A percentile compares a stretch with the other conserved stretches of the same genome.
These are phyloP conservation scores for Pelochelys cantorii DNA, from an alignment of 2,797 vertebrate genomes.

Conservation along the genomic window DNA sequence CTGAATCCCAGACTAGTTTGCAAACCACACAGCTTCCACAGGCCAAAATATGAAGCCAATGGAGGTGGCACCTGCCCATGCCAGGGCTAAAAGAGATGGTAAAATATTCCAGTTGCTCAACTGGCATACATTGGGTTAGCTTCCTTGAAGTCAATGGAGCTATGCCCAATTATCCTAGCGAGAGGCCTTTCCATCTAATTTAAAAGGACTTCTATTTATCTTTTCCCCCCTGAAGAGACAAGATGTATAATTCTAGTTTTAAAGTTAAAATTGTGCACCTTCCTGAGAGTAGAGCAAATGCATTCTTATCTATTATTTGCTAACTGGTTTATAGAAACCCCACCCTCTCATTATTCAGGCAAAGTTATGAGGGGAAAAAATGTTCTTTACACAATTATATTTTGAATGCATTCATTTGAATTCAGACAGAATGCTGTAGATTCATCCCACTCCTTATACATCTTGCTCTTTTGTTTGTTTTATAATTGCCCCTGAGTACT, in stretches of 20 bases:
- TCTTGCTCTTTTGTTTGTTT: not conserved
- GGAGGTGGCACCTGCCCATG: not conserved
- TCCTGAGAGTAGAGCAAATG: conserved; percentile 1
- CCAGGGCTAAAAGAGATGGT: not conserved
- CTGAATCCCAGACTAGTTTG: too few species aligned
- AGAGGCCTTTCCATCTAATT: not conserved
- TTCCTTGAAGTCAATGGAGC: not conserved
- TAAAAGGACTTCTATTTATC: not conserved
- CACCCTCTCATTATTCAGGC: not conserved
- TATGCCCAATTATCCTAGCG: not conserved
- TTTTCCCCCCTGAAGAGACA: not conserved
- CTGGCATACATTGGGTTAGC: not conserved
- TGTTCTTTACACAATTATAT: not conserved
- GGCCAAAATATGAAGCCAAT: not conserved
- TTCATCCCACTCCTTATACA: not conserved
- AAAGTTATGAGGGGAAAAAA: not conserved
- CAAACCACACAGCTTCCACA: too few species aligned
- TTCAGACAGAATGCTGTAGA: not conserved
- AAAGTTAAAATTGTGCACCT: not conserved
- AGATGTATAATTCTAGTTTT: conserved; percentile 13
- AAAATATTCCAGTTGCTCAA: not conserved
- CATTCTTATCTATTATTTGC: conserved; percentile 9
- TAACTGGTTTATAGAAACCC: not conserved
- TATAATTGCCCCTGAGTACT: not conserved
- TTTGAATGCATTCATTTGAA: conserved; percentile 13